Conservation (phyloP, 2,113 vertebrate genomes). For the Dasypus novemcinctus region DNA sequence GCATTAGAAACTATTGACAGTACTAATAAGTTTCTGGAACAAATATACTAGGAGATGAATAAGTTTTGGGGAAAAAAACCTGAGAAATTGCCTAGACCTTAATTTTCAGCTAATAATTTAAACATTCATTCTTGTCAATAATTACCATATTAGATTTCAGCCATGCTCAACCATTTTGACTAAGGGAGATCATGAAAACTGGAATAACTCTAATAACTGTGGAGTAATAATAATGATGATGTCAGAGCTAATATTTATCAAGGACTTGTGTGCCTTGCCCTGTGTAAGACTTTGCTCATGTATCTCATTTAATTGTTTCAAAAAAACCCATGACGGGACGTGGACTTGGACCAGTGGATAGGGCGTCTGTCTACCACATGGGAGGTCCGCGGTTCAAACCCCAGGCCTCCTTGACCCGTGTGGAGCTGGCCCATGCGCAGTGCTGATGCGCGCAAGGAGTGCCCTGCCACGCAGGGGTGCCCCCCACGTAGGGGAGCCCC, state of each 20-base stretch:
- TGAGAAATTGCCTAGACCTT: background rate
- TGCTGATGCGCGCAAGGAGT: no score
- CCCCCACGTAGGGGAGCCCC: no score
- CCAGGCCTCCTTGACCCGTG: no score
- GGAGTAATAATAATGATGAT: background rate
- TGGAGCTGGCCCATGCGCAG: no score
- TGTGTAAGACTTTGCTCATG: background rate
- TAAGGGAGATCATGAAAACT: background rate
- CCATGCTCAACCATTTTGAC: background rate
- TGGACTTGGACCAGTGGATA: no score
- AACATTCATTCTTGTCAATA: conserved; percentile 8
- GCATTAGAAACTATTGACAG: background rate
- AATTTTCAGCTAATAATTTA: background rate
- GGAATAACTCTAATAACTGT: background rate
- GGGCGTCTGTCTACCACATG: no score
- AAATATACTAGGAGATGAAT: background rate
- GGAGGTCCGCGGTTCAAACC: no score
- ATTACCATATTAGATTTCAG: background rate
- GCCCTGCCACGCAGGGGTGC: no score
- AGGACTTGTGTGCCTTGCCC: background rate
- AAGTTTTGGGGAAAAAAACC: background rate
- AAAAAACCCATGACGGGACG: no score
- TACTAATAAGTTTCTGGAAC: background rate
- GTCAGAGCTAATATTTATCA: background rate
- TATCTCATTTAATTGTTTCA: background rate